Evolutionary conservation across 2,797 vertebrate genomes (phyloP).

Genomic region (Corythornis leucogaster): DNA sequence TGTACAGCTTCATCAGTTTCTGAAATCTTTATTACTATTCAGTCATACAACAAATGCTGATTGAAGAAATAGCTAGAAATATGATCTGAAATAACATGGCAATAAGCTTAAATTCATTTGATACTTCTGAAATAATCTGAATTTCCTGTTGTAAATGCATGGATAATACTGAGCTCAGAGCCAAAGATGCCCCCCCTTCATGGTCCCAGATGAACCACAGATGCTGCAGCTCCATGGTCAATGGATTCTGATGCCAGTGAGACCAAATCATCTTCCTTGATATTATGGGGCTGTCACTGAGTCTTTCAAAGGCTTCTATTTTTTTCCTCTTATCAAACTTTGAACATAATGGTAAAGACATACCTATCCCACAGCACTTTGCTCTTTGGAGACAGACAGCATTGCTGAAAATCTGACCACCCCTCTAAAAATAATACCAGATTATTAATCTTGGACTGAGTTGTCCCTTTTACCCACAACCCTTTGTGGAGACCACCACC

Average conservation of each 20-base stretch:
- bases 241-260: not conserved
- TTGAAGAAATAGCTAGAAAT: conserved; percentile 69
- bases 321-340: not conserved
- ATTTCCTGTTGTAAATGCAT: conserved; percentile 42
- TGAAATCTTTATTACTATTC: conserved; percentile 47
- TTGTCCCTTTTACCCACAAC: not conserved
- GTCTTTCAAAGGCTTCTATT: not conserved
- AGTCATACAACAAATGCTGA: conserved; percentile 52
- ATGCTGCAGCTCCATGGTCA: no score
- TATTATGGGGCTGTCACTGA: not conserved
- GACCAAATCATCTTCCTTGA: not conserved
- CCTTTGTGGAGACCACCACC: not conserved
- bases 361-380: not conserved
- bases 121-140: conserved; percentile 55
- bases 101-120: conserved; percentile 70
- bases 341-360: not conserved
- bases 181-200: not conserved
- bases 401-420: not conserved
- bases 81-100: conserved; percentile 41
- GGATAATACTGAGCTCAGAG: not conserved
- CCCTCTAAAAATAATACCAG: not conserved
- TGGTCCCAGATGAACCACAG: not conserved
- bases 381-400: not conserved
- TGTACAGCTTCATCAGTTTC: conserved; percentile 38
- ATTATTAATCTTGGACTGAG: not conserved